phyloP scores from a whole-genome alignment of 2,113 vertebrate species.

The Lanius collurio region DNA sequence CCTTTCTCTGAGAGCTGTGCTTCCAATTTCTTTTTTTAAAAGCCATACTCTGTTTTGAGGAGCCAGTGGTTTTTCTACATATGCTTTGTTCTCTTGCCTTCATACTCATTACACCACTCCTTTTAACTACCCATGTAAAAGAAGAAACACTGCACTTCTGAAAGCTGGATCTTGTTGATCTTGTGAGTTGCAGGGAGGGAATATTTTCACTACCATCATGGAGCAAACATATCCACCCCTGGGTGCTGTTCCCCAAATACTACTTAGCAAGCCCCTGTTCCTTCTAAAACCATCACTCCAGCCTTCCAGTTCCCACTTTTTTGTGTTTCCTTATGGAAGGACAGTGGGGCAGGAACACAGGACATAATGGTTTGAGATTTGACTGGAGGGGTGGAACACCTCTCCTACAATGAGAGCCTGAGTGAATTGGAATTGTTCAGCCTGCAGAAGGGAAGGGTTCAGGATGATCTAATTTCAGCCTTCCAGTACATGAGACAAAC shows the following conservation, averaged over 20 bases:
- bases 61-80: not conserved
- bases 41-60: not conserved
- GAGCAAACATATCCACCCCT: not conserved
- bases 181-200: not conserved
- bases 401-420: not conserved
- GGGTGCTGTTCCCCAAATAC: not conserved
- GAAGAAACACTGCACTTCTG: not conserved
- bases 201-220: not conserved
- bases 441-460: not conserved
- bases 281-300: not conserved
- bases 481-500: not conserved
- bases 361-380: not conserved
- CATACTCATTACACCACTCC: not conserved
- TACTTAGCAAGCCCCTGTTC: not conserved
- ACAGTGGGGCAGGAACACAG: not conserved
- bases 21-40: not conserved
- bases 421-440: not conserved
- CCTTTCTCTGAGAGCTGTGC: not conserved
- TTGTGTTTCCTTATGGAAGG: not conserved
- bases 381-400: not conserved
- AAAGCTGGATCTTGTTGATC: not conserved
- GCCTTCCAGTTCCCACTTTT: not conserved
- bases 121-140: not conserved
- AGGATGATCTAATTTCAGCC: not conserved
- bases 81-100: not conserved